A percentile compares a stretch with the other conserved stretches of the same genome.
phyloP scores from a whole-genome alignment of 2,113 vertebrate species.

The Protomyctophum bolini region DNA sequence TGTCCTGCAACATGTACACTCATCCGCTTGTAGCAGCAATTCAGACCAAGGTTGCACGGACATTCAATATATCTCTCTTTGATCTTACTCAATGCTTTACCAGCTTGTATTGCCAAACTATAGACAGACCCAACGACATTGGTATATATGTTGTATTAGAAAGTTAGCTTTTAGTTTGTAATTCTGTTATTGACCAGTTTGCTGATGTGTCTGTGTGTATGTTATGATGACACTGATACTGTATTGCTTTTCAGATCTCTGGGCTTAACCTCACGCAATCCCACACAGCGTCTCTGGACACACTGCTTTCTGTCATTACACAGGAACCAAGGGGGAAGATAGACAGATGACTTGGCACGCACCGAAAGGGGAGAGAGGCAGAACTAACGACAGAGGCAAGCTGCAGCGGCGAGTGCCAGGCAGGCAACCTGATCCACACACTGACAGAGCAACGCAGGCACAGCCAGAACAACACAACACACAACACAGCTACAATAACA shows the following conservation, averaged over 20 bases:
- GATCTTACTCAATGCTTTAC: too few relatives aligned
- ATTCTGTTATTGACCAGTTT: neutral
- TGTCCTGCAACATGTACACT: too few relatives aligned
- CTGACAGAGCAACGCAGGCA: slow-evolving; percentile 38
- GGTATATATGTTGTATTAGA: too few relatives aligned
- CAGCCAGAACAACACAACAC: slow-evolving; percentile 40
- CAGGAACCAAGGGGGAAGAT: slow-evolving; percentile 24
- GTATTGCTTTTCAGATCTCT: slow-evolving; percentile 2
- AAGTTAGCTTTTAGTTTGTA: neutral
- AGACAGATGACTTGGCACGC: slow-evolving; percentile 50
- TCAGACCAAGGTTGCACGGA: too few relatives aligned
- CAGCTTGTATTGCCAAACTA: too few relatives aligned
- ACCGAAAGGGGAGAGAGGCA: slow-evolving; percentile 25
- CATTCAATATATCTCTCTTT: too few relatives aligned
- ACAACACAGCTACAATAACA: slow-evolving; percentile 46
- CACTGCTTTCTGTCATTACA: slow-evolving; percentile 31
- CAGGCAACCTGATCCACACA: slow-evolving; percentile 41
- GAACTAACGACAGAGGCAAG: slow-evolving; percentile 32
- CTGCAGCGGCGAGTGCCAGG: slow-evolving; percentile 37
- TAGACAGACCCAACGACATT: too few relatives aligned
- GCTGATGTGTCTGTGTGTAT: neutral
- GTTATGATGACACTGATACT: neutral
- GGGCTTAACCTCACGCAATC: neutral
- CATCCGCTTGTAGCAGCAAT: too few relatives aligned
- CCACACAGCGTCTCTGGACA: slow-evolving; percentile 6